phyloP scores from a whole-genome alignment of 2,888 invertebrate genomes.

The Dysmachus trigonus region DNA sequence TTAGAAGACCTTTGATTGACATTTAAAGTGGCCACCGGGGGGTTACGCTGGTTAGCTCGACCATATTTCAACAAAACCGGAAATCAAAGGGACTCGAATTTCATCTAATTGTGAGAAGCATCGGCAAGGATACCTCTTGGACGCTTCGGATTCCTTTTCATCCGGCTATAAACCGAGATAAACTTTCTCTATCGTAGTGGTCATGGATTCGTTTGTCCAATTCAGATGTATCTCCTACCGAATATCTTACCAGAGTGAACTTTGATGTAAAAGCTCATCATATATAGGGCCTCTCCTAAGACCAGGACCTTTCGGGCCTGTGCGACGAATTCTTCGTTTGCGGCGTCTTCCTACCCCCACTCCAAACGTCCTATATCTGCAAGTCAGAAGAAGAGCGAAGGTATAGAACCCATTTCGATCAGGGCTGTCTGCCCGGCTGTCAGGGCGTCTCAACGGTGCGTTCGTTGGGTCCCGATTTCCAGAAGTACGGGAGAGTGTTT shows the following conservation, averaged over 20 bases:
- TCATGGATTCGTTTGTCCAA: conserved; percentile 7
- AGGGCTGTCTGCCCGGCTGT: not conserved
- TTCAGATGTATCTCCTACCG: conserved; percentile 2
- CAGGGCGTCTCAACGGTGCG: conserved; percentile 1
- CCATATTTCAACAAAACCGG: not conserved
- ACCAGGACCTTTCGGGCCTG: not conserved
- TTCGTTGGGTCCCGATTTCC: not conserved
- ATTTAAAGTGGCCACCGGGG: not conserved
- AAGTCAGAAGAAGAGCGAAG: not conserved
- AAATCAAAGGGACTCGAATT: not conserved
- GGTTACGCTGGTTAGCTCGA: not conserved
- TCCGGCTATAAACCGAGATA: not conserved
- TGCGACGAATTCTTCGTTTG: not conserved
- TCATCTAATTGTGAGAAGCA: not conserved
- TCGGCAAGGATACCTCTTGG: not conserved
- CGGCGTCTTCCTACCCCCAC: not conserved
- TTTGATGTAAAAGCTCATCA: conserved; percentile 19
- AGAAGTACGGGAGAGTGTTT: conserved; percentile 4
- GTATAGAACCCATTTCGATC: conserved; percentile 23
- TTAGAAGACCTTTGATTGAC: not conserved
- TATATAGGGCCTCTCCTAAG: not conserved
- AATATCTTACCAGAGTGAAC: not conserved
- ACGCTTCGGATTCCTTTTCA: conserved; percentile 6
- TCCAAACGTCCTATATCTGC: not conserved
- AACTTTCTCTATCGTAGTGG: conserved; percentile 11